Base-by-base conservation (phyloP, 1,140 invertebrate genomes). In the Pollicipes pollicipes region DNA sequence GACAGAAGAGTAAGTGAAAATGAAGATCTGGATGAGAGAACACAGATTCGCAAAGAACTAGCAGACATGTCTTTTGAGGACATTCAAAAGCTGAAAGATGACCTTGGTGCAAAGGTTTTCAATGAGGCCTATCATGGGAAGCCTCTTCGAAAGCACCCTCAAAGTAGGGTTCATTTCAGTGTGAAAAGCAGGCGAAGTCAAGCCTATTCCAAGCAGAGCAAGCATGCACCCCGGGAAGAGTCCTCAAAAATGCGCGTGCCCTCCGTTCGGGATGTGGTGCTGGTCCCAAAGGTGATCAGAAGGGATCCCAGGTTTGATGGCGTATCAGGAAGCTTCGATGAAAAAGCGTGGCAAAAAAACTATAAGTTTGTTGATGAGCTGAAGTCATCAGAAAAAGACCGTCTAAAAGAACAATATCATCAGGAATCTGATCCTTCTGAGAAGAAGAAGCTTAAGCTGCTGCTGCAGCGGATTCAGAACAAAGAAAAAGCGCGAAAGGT, bases 401-500 rank as follows among this genome's bases (percentile, higher is more conserved):
- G 68, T 16, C 24, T 70, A 17, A 64, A 10, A 6, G 30, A 30
- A 10, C 32, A 37, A 27, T 17, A 3, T 27, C 64, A 30, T 24
- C 66, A 67, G 32, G 31, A 68, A 68, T 2, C 1, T 26, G 70
- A 70, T 27, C 64, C 27, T 26, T 1, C 21, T 10, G 64, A 66
- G 45, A 30, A 58, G n/a, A 26, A 67, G 21, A 28, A 16, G 64
- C 30, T 70, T 35, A 70, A 68, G 63, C 66, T 67, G 6, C 30
- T 66, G 26, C 63, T 70, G 35, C 45, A 68, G n/a, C 21, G 70
- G 17, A 3, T 70, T 16, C 4, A 30, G 24, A 64, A 64, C 26
- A 10, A 27, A 64, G 27, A 27, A n/a, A 24, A n/a, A 17, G 29
- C 32, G 27, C 21, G 68, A 21, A 28, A 70, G 63, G 27, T 29